Evolutionary conservation across 2,113 vertebrate species (phyloP), one percentile per base, ranked within the genome.

Genomic region (Microcebus griseorufus): DNA sequence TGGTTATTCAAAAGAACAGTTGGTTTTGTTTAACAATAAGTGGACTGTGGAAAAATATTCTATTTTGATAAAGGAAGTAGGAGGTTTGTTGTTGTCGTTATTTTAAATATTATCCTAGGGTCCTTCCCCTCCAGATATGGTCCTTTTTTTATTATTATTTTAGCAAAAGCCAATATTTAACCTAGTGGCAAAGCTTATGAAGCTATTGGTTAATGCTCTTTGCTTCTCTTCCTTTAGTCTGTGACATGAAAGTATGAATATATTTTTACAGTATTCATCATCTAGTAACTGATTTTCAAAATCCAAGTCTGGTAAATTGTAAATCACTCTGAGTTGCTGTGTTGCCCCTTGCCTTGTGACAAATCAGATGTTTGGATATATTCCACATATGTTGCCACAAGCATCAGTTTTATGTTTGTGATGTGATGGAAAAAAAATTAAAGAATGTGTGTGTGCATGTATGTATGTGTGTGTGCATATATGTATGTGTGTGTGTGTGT

Each of bases 181-280:
- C 27, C 69, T 78, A 86, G 85, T 85, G 83, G n/a, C 82, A 93
- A 60, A 11, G 60, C 64, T 75, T 93, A 96, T 81, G 29, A 96
- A 83, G 76, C 37, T 89, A 70, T 34, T 90, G 90, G 78, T 81
- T 93, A 96, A 75, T 80, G 48, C n/a, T 96, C 60, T 96, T 72
- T 97, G 82, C 42, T 97, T 18, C 72, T 86, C 69, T 95, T 93
- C 83, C 78, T 97, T 97, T 72, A 58, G 64, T 92, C 88, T 91
- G 81, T 96, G 91, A 94, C 58, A 3, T 48, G 25, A 0, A 0
- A 86, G 70, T 64, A 76, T 73, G 76, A 78, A 64, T 84, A 94
- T 64, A 75, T 29, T 69, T 91, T 93, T 64, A 70, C 53, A 93
- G 92, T 65, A 76, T 89, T 32, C 88, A 93, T 69, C 70, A 27